Conservation (phyloP, 2,797 vertebrate species). For the Sebastes trivittatus region DNA sequence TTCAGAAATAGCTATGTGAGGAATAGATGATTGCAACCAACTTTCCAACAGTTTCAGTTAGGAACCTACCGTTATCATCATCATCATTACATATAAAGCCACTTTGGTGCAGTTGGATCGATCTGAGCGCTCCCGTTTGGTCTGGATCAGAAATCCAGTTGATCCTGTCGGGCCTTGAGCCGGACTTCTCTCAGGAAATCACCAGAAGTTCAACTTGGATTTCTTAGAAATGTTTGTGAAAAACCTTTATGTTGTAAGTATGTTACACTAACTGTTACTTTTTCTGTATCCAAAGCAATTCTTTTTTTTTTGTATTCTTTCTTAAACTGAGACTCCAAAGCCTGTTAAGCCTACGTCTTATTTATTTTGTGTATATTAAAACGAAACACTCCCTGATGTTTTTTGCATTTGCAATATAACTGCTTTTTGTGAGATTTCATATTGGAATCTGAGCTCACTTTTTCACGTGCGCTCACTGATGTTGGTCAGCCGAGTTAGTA, state of each 20-base stretch:
- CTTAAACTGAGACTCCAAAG: constrained; percentile 36
- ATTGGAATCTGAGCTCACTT: constrained; percentile 19
- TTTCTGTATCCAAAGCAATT: constrained; percentile 10
- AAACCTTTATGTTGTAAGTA: not conserved
- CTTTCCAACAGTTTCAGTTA: not conserved
- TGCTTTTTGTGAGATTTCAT: constrained; percentile 11
- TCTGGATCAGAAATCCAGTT: constrained; percentile 5
- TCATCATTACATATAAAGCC: not conserved
- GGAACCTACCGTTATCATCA: not conserved
- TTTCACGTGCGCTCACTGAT: not conserved
- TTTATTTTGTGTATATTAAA: constrained; percentile 53
- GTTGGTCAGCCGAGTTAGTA: not conserved
- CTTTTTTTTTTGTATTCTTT: not conserved
- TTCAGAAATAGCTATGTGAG: not conserved
- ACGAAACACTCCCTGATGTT: not conserved
- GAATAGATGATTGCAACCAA: not conserved
- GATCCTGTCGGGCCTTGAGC: constrained; percentile 2
- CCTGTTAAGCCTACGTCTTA: not conserved
- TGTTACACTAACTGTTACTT: not conserved
- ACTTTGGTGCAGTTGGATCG: not conserved
- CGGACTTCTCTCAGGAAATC: constrained; percentile 49
- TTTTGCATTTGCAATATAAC: not conserved
- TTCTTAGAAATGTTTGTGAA: not conserved
- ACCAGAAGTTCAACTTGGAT: not conserved
- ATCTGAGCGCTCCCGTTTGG: not conserved